These are phyloP conservation scores for Neolamprologus kungweensis DNA, from an alignment of 2,113 vertebrate species.

Conservation along the genomic window DNA sequence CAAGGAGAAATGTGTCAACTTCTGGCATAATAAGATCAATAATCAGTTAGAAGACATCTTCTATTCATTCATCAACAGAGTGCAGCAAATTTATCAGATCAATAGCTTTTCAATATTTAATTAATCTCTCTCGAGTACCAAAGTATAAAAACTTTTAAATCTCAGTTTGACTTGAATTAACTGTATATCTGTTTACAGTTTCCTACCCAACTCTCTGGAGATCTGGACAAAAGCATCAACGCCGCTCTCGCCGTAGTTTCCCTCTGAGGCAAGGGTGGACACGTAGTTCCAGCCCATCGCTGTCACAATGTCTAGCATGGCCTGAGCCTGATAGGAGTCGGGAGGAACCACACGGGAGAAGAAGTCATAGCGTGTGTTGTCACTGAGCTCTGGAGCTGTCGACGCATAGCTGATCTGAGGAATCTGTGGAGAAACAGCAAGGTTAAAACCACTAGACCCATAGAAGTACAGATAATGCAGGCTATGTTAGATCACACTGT, in stretches of 20 bases:
- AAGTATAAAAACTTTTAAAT: neutral
- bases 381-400: constrained; percentile 93
- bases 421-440: constrained; percentile 73
- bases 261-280: constrained; percentile 89
- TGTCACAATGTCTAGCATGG: constrained; percentile 94
- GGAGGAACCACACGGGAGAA: constrained; percentile 95
- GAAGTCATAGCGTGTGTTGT: constrained; percentile 95
- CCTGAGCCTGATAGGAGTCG: constrained; percentile 96
- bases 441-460: neutral
- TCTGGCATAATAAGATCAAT: constrained; percentile 7
- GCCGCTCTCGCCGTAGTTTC: constrained; percentile 94
- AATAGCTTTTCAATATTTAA: neutral
- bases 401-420: constrained; percentile 99
- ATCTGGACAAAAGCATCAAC: constrained; percentile 95
- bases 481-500: neutral
- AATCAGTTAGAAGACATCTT: constrained; percentile 22
- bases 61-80: neutral
- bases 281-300: constrained; percentile 96
- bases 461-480: neutral
- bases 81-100: neutral
- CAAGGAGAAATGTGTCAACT: neutral
- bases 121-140: neutral
- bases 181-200: neutral
- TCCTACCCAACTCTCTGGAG: constrained; percentile 78
- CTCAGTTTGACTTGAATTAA: neutral